phyloP scores from a whole-genome alignment of 2,888 invertebrate species.

The Tinea semifulvella region DNA sequence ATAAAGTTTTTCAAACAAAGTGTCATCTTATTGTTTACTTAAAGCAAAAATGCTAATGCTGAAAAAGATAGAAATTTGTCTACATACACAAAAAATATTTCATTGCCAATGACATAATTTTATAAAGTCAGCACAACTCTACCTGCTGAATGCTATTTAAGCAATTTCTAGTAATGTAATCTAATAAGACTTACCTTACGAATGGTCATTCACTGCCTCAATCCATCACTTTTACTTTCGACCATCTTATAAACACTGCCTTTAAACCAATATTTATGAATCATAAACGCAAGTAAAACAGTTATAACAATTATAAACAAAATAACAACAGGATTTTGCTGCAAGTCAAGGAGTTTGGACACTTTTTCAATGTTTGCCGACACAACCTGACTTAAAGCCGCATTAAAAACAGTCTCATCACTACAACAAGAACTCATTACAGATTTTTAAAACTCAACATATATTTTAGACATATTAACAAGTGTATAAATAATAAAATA shows the following conservation, averaged over 20 bases:
- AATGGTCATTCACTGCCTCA: too few relatives aligned
- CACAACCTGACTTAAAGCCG: constrained; percentile 47
- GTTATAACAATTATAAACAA: neutral
- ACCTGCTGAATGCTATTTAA: too few relatives aligned
- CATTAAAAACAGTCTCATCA: constrained; percentile 49
- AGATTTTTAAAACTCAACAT: constrained; percentile 12
- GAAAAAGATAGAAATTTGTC: too few relatives aligned
- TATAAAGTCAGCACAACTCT: too few relatives aligned
- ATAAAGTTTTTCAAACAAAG: too few relatives aligned
- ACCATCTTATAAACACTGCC: neutral
- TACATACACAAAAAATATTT: too few relatives aligned
- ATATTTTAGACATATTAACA: constrained; percentile 26
- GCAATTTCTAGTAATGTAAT: neutral
- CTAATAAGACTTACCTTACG: neutral
- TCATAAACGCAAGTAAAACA: neutral
- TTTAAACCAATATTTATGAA: neutral
- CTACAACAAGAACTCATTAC: constrained; percentile 63
- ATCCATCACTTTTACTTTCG: neutral
- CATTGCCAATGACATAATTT: too few relatives aligned
- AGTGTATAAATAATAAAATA: constrained; percentile 14
- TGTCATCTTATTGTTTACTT: too few relatives aligned
- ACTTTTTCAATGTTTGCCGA: constrained; percentile 15
- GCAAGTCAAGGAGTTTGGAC: constrained; percentile 12
- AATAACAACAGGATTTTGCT: neutral
- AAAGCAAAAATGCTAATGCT: too few relatives aligned